Percentiles rank a stretch among this genome's conserved stretches.
These are phyloP conservation scores for Eugnorisma glareosa DNA, from an alignment of 2,888 invertebrate species.

Conservation along the genomic window DNA sequence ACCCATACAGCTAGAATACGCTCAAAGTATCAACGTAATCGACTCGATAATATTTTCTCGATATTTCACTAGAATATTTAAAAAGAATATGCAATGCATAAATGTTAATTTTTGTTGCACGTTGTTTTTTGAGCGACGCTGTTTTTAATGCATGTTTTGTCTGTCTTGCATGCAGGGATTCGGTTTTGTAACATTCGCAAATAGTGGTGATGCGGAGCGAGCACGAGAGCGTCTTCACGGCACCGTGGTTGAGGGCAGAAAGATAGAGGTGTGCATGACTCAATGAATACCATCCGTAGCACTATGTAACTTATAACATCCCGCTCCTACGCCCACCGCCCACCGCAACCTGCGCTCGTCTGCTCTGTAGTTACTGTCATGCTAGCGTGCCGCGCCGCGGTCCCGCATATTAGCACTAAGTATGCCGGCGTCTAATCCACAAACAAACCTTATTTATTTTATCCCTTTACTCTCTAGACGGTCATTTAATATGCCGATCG, in stretches of 20 bases:
- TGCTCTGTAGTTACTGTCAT: slow-evolving; percentile 91
- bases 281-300: slow-evolving; percentile 92
- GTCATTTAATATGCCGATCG: slow-evolving; percentile 92
- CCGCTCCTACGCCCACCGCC: slow-evolving; percentile 90
- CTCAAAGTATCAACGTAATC: slow-evolving; percentile 91
- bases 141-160: slow-evolving; percentile 98
- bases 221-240: slow-evolving; percentile 99
- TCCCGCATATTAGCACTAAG: slow-evolving; percentile 86
- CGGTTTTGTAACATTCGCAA: slow-evolving; percentile 99
- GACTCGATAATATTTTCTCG: slow-evolving; percentile 86
- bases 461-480: slow-evolving; percentile 92
- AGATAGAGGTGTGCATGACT: slow-evolving; percentile 99
- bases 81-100: slow-evolving; percentile 91
- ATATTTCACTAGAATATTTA: slow-evolving; percentile 89
- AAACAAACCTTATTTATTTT: slow-evolving; percentile 91
- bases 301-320: slow-evolving; percentile 92
- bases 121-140: slow-evolving; percentile 94
- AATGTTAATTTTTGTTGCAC: slow-evolving; percentile 94
- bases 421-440: slow-evolving; percentile 87
- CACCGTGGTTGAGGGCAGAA: slow-evolving; percentile 99
- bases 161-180: slow-evolving; percentile 99
- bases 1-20: slow-evolving; percentile 90
- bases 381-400: slow-evolving; percentile 82
- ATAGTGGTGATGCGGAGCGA: slow-evolving; percentile 99
- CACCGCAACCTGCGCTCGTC: slow-evolving; percentile 90